Evolutionary conservation across 2,113 vertebrate species (phyloP).

Genomic region (Hippocampus abdominalis): DNA sequence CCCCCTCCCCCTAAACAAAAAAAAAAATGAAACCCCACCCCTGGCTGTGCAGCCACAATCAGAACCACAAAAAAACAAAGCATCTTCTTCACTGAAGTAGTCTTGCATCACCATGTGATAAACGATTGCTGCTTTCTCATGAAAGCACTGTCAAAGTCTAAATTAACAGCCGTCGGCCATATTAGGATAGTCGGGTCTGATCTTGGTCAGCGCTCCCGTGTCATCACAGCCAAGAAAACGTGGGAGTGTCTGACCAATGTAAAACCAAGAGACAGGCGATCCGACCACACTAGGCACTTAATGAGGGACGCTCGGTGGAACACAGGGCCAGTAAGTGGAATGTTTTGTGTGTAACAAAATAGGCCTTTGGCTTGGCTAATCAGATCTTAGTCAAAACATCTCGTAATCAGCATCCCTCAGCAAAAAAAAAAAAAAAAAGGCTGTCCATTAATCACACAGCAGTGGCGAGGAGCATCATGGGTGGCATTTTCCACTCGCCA

Average conservation of each 20-base stretch:
- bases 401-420: conserved; percentile 70
- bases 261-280: conserved; percentile 52
- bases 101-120: conserved; percentile 47
- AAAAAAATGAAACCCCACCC: conserved; percentile 46
- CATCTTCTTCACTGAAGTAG: conserved; percentile 37
- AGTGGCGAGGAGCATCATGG: conserved; percentile 65
- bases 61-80: conserved; percentile 55
- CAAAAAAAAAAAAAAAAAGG: conserved; percentile 48
- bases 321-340: conserved; percentile 65
- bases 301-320: conserved; percentile 64
- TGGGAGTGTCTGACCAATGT: conserved; percentile 60
- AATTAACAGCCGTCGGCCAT: conserved; percentile 21
- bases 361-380: conserved; percentile 72
- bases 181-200: conserved; percentile 28
- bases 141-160: conserved; percentile 43
- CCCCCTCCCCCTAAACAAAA: conserved; percentile 29
- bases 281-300: conserved; percentile 63
- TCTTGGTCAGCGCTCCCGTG: conserved; percentile 26
- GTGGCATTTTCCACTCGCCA: conserved; percentile 61
- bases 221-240: conserved; percentile 35
- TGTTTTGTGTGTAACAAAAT: conserved; percentile 74
- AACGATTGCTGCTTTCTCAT: conserved; percentile 42
- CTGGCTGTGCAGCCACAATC: conserved; percentile 44
- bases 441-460: conserved; percentile 71
- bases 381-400: conserved; percentile 71